Evolutionary conservation across 2,797 vertebrate species (phyloP).

Genomic region (Notoglanidium macrostoma): DNA sequence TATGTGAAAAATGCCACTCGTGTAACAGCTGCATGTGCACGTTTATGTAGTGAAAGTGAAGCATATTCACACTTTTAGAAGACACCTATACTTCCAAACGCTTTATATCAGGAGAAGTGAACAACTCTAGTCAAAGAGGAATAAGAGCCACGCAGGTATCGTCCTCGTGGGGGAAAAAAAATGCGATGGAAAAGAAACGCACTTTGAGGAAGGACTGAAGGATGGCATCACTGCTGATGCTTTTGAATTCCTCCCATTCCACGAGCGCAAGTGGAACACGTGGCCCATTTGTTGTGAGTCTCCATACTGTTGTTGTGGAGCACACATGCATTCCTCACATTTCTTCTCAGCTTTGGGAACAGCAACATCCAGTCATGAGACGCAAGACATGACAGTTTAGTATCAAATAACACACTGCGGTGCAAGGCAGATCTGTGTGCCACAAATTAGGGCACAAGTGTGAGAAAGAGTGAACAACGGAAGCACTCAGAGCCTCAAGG

Average conservation of each 20-base stretch:
- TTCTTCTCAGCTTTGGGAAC: slow-evolving; percentile 67
- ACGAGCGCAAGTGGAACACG: slow-evolving; percentile 60
- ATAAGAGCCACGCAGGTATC: not conserved
- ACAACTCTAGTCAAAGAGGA: not conserved
- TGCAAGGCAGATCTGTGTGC: slow-evolving; percentile 77
- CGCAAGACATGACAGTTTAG: slow-evolving; percentile 80
- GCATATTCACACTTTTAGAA: not conserved
- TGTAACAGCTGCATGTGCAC: not conserved
- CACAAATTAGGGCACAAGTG: slow-evolving; percentile 71
- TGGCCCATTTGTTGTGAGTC: slow-evolving; percentile 59
- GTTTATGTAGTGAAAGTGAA: not conserved
- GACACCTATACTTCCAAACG: not conserved
- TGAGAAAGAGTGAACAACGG: slow-evolving; percentile 70
- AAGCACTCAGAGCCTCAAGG: slow-evolving; percentile 51
- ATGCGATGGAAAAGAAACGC: not conserved
- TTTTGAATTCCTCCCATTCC: slow-evolving; percentile 70
- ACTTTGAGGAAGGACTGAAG: slow-evolving; percentile 53
- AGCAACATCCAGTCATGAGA: slow-evolving; percentile 78
- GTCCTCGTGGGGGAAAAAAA: not conserved
- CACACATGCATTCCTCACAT: slow-evolving; percentile 72
- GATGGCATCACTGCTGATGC: slow-evolving; percentile 62
- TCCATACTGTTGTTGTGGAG: slow-evolving; percentile 65
- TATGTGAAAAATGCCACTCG: not conserved
- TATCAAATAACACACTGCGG: slow-evolving; percentile 75
- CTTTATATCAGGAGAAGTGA: not conserved